Evolutionary conservation across 1,140 invertebrate species (phyloP).

Genomic region (Bombus fervidus): DNA sequence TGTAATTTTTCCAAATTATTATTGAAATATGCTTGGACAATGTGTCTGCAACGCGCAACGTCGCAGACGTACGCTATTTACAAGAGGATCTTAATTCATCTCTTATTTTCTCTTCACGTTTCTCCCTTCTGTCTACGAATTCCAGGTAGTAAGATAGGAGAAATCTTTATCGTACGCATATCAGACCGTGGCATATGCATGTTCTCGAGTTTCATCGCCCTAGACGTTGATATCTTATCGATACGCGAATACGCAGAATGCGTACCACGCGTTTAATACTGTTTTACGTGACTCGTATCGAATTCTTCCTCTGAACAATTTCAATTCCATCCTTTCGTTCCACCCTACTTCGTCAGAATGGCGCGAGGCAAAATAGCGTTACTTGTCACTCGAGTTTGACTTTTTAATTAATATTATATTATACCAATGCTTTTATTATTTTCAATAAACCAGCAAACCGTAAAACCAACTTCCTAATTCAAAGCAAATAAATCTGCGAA

Average conservation of each 20-base stretch:
- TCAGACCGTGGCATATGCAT: neutral
- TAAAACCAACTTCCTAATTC: too few species aligned
- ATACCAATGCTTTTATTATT: too few species aligned
- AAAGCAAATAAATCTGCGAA: too few species aligned
- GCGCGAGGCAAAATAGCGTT: too few species aligned
- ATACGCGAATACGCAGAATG: conserved; percentile 41
- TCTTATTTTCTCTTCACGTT: neutral
- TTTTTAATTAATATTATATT: too few species aligned
- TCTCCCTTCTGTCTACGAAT: neutral
- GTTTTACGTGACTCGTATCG: conserved; percentile 12
- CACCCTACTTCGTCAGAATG: neutral
- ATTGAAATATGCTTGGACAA: too few species aligned
- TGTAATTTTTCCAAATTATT: too few species aligned
- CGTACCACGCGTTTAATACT: conserved; percentile 32
- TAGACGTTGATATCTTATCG: conserved; percentile 56
- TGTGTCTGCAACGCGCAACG: neutral
- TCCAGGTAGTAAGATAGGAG: conserved; percentile 49
- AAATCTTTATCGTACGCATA: conserved; percentile 49
- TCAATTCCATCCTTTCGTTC: neutral
- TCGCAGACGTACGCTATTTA: conserved; percentile 16
- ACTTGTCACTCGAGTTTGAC: too few species aligned
- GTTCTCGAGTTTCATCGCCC: conserved; percentile 50
- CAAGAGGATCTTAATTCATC: conserved; percentile 22
- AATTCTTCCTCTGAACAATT: neutral
- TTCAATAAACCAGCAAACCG: too few species aligned